A percentile compares a stretch with the other conserved stretches of the same genome.
These are phyloP conservation scores for Tuta absoluta DNA, from an alignment of 2,888 invertebrate genomes.

Conservation along the genomic window DNA sequence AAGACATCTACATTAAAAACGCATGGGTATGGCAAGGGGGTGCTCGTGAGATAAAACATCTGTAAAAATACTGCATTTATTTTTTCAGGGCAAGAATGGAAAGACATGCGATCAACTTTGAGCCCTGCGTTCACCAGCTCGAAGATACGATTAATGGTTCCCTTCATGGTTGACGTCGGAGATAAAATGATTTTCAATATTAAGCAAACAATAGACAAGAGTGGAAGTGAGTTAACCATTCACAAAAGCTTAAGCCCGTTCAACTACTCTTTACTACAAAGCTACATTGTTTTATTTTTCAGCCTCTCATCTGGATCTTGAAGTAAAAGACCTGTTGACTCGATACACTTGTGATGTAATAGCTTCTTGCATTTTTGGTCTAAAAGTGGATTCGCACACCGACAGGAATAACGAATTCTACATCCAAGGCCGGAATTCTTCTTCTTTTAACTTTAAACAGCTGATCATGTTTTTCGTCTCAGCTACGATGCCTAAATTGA, in stretches of 20 bases:
- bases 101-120: conserved; percentile 60
- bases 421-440: conserved; percentile 68
- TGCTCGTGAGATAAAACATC: too few species aligned
- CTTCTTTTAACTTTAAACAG: conserved; percentile 47
- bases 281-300: neutral
- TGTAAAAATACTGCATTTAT: too few species aligned
- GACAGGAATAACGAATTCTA: conserved; percentile 80
- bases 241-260: too few species aligned
- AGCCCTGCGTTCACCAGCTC: conserved; percentile 75
- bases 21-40: too few species aligned
- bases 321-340: conserved; percentile 68
- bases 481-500: conserved; percentile 37
- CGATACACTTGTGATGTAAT: conserved; percentile 77
- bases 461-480: conserved; percentile 48
- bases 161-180: conserved; percentile 62
- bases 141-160: conserved; percentile 67
- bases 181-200: conserved; percentile 52
- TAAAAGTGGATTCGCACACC: conserved; percentile 78
- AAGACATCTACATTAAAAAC: too few species aligned
- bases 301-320: conserved; percentile 48
- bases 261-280: neutral
- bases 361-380: conserved; percentile 76
- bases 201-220: conserved; percentile 41
- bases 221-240: conserved; percentile 32
- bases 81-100: conserved; percentile 58